A percentile compares a stretch with the other conserved stretches of the same genome.
Conservation (phyloP, 2,888 invertebrate genomes). For the Xestoiulus laeticollis region DNA sequence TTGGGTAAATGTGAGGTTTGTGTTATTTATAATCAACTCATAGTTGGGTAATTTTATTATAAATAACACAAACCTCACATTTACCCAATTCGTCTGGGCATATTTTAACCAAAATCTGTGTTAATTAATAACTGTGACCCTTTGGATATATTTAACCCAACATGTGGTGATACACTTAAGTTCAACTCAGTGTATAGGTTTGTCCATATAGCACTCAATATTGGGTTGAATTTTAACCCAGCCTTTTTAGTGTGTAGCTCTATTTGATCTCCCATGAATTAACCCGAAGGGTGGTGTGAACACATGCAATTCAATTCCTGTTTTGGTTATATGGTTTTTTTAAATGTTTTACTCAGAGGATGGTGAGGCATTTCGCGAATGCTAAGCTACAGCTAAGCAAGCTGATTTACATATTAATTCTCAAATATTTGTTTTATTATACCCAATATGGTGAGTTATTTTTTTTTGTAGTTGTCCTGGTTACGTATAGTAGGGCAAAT, state of each 20-base stretch:
- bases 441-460: background rate
- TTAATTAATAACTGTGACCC: background rate
- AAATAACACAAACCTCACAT: too few species aligned
- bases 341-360: background rate
- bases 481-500: background rate
- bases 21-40: too few species aligned
- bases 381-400: too few species aligned
- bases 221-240: too few species aligned
- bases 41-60: too few species aligned
- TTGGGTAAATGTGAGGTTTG: too few species aligned
- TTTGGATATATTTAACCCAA: background rate
- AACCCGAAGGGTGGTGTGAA: background rate
- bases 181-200: too few species aligned
- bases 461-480: background rate
- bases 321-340: background rate
- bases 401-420: background rate
- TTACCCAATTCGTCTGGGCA: background rate
- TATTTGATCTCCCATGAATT: background rate
- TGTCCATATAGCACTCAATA: too few species aligned
- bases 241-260: too few species aligned
- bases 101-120: background rate
- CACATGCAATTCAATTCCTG: background rate
- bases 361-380: background rate
- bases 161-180: background rate
- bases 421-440: background rate